Conservation (phyloP, 2,888 invertebrate genomes). For the Scrobipalpa costella region DNA sequence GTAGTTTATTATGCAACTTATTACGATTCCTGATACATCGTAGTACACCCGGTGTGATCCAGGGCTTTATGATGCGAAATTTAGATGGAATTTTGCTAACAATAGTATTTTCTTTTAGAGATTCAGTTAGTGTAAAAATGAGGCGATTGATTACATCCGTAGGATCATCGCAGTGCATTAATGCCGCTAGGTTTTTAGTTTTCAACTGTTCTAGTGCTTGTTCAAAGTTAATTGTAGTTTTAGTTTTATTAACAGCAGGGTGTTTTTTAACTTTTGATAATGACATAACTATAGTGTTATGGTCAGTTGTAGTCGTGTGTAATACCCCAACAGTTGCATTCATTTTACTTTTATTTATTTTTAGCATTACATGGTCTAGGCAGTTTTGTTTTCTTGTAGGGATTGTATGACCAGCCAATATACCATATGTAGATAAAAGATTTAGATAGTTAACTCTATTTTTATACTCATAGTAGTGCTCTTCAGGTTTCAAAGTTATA, state of each 20-base stretch:
- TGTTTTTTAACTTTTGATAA: background rate
- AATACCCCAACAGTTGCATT: background rate
- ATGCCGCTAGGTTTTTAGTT: background rate
- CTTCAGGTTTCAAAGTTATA: background rate
- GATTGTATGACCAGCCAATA: constrained; percentile 6
- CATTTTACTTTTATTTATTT: background rate
- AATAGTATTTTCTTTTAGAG: background rate
- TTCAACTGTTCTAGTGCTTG: background rate
- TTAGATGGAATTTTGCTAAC: background rate
- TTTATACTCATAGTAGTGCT: background rate
- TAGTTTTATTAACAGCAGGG: background rate
- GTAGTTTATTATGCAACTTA: background rate
- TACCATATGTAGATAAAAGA: background rate
- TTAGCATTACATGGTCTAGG: background rate
- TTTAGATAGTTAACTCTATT: constrained; percentile 11
- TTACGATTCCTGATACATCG: constrained; percentile 1
- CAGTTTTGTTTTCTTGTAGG: background rate
- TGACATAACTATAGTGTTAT: background rate
- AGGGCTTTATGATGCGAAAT: constrained; percentile 6
- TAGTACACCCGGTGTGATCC: background rate
- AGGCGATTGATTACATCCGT: background rate
- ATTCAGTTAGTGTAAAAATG: background rate
- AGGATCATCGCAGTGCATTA: background rate
- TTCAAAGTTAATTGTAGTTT: background rate
- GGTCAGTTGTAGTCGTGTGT: background rate